phyloP scores from a whole-genome alignment of 23 tunicate species.

The Clavelina lepadiformis region DNA sequence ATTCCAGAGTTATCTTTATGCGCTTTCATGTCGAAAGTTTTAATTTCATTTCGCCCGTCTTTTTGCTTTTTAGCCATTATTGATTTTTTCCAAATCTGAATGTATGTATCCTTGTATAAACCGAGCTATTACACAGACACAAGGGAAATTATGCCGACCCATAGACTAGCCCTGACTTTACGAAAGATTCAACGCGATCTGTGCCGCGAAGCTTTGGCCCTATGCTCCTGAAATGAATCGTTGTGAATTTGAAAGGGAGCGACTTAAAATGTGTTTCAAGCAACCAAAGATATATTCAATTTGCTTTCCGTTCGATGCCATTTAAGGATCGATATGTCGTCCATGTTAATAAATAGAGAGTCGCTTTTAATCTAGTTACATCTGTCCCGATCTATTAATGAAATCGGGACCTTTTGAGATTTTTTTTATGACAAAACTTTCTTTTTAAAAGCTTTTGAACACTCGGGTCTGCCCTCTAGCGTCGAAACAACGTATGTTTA shows the following conservation, averaged over 20 bases:
- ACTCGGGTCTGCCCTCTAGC: too few species aligned
- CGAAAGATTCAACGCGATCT: background rate
- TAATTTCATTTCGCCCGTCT: conserved; percentile 43
- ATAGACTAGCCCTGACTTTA: background rate
- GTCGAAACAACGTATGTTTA: too few species aligned
- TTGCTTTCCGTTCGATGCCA: conserved; percentile 15
- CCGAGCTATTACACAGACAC: conserved; percentile 16
- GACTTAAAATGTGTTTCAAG: conserved; percentile 3
- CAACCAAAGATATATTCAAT: conserved; percentile 20
- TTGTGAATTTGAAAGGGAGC: background rate
- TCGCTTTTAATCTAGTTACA: conserved; percentile 54
- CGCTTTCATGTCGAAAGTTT: conserved; percentile 38
- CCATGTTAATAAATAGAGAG: conserved; percentile 26
- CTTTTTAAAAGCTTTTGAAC: too few species aligned
- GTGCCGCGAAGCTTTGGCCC: background rate
- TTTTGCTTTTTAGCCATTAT: background rate
- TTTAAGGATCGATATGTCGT: conserved; percentile 28
- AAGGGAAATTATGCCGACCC: conserved; percentile 6
- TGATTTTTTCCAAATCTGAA: background rate
- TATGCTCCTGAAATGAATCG: background rate
- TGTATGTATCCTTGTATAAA: conserved; percentile 1
- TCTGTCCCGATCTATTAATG: conserved; percentile 56
- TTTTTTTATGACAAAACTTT: too few species aligned
- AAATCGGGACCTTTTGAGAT: too few species aligned
- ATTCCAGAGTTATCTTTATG: conserved; percentile 23